Conservation (phyloP, 2,797 vertebrate genomes). For the Scolopax bukidnonensis region DNA sequence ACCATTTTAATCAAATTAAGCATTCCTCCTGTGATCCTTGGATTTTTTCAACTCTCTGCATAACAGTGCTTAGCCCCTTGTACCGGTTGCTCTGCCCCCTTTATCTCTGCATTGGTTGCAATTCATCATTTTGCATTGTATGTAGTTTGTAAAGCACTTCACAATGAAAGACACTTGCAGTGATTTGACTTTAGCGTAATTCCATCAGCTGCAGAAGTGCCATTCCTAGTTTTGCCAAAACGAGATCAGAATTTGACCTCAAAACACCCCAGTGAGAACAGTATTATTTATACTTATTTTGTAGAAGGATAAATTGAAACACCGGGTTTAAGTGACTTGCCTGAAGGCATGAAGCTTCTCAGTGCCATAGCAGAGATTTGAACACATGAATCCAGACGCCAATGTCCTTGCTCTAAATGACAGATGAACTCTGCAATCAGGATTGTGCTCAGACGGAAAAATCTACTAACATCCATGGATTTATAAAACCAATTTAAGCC, state of each 20-base stretch:
- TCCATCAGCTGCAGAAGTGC: background rate
- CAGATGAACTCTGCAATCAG: background rate
- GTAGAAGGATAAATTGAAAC: slow-evolving; percentile 33
- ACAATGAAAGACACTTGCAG: background rate
- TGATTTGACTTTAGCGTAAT: background rate
- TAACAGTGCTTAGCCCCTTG: background rate
- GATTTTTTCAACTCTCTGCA: background rate
- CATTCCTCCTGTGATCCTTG: background rate
- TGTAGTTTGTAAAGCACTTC: background rate
- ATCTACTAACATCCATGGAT: background rate
- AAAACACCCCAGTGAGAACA: background rate
- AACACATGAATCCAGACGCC: background rate
- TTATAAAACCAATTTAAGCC: background rate
- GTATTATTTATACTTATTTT: slow-evolving; percentile 47
- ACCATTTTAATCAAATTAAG: background rate
- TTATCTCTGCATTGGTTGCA: background rate
- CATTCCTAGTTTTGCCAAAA: background rate
- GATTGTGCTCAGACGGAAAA: background rate
- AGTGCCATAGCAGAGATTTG: background rate
- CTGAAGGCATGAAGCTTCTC: slow-evolving; percentile 27
- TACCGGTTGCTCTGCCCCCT: background rate
- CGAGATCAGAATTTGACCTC: slow-evolving; percentile 32
- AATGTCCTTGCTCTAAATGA: background rate
- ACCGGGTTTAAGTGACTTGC: background rate
- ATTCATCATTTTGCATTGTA: background rate